Base-by-base conservation (phyloP, 1,140 invertebrate species). In the Pachyrhynchus sulphureomaculatus region DNA sequence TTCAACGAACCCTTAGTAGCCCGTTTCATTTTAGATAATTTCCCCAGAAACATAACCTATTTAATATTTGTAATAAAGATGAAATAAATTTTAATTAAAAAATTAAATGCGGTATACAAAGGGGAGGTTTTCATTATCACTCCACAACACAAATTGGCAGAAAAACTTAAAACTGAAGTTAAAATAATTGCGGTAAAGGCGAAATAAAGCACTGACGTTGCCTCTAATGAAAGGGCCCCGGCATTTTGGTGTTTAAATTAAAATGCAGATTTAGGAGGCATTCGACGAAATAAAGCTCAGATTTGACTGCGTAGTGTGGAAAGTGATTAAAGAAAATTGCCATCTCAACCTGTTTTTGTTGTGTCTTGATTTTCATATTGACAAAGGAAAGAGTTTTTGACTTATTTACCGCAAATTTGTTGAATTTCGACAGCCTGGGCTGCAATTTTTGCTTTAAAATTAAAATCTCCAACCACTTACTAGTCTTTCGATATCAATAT, bases 161-260 rank as follows among this genome's bases (percentile, higher is more conserved):
- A 56, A 56, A 56, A 56, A 56, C 53, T 56, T 56, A 56, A 45
- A 56, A 56, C 53, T 56, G 53, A 56, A 56, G 53, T 45, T 41
- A 41, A 56, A 56, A 56, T 56, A 56, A 56, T 56, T 56, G 53
- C 53, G 53, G 53, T 33, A 56, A 29, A 24, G 13, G 53, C 21
- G 52, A 56, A 33, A 56, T 45, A 56, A 45, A 56, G 42, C 53
- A 56, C 15, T 17, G 29, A 23, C 4, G 29, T 20, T 17, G 18
- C 20, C 26, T 17, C 15, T 45, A 56, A 45, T 44, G 42, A 56
- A 56, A 56, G 53, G 53, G 41, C 53, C 21, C 53, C 26, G 32
- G 39, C 17, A 45, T 47, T 45, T 15, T 13, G 37, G 53, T 34
- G 32, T 56, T 56, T 56, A 56, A 56, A 56, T 56, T 56, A 56